Base-by-base conservation (phyloP, 2,113 vertebrate species). In the Ptilorrhoa leucosticta region DNA sequence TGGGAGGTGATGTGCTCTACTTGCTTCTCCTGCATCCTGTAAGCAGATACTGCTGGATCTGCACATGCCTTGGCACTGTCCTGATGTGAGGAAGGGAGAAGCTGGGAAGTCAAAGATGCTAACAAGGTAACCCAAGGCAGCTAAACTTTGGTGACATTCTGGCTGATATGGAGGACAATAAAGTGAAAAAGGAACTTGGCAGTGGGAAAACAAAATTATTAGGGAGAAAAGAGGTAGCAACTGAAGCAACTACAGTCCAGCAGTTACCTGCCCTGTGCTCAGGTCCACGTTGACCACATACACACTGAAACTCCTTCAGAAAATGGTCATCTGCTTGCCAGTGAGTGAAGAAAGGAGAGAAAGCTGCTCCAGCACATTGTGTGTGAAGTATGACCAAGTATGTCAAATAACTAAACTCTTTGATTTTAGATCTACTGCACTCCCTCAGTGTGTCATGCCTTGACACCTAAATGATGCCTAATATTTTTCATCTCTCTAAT, bases 301-400 rank as follows among this genome's bases (percentile, higher is more conserved):
- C 6, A 9, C 2, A 21, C 73, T 40, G 45, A 65, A 11, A 76
- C 18, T 47, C 19, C 73, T 76, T 60, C 19, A 33, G 20, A 63
- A 79, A 88, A 87, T 27, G 7, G 44, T 13, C 13, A 60, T 78
- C 24, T 15, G 11, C n/a, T 71, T 76, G 19, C 48, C 0, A 4
- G 9, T 39, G 23, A 48, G 27, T 9, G 28, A 82, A 40, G 35
- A 70, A 68, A n/a, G 4, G 45, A 84, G 33, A 18, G 30, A 31
- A 82, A 71, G 44, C 39, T 83, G 30, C 45, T 83, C 10, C 20
- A 40, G n/a, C 47, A 3, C 56, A 20, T 35, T 35, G 6, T n/a
- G 18, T 33, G 10, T 30, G 40, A 47, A 51, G 26, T 45, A 15
- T 60, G 30, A 28, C 31, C 0, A 0, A 53, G 28, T 48, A 9